Percentiles rank a stretch among this genome's conserved stretches.
Conservation (phyloP, 2,797 vertebrate genomes). For the Bradypodion pumilum region DNA sequence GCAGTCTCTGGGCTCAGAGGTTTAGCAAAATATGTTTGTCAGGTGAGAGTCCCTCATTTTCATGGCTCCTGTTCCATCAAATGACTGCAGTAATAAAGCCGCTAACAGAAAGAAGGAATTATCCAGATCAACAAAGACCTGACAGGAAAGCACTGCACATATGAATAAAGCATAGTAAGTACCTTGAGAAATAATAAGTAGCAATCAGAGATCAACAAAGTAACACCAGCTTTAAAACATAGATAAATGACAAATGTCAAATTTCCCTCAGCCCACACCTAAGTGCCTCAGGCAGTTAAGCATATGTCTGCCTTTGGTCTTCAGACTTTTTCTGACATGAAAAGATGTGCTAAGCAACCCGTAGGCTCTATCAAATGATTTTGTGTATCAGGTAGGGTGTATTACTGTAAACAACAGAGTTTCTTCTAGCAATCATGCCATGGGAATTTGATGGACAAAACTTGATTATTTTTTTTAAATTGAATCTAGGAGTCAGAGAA, state of each 20-base stretch:
- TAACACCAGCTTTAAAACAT: neutral
- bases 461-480: too few species aligned
- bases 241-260: constrained; percentile 10
- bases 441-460: too few species aligned
- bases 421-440: neutral
- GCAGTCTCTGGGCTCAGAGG: constrained; percentile 18
- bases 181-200: constrained; percentile 44
- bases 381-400: constrained; percentile 1
- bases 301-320: neutral
- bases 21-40: constrained; percentile 46
- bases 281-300: constrained; percentile 24
- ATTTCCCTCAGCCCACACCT: constrained; percentile 1
- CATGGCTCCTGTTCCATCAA: constrained; percentile 38
- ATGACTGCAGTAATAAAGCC: constrained; percentile 33
- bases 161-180: constrained; percentile 26
- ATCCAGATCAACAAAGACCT: constrained; percentile 45
- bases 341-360: neutral
- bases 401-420: constrained; percentile 7
- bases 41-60: constrained; percentile 32
- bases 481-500: too few species aligned
- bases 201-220: constrained; percentile 40
- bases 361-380: neutral
- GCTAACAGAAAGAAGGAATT: constrained; percentile 37
- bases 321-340: constrained; percentile 7
- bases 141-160: constrained; percentile 29